Base-by-base conservation (phyloP, 2,797 vertebrate genomes). In the Ctenopoma multispine region DNA sequence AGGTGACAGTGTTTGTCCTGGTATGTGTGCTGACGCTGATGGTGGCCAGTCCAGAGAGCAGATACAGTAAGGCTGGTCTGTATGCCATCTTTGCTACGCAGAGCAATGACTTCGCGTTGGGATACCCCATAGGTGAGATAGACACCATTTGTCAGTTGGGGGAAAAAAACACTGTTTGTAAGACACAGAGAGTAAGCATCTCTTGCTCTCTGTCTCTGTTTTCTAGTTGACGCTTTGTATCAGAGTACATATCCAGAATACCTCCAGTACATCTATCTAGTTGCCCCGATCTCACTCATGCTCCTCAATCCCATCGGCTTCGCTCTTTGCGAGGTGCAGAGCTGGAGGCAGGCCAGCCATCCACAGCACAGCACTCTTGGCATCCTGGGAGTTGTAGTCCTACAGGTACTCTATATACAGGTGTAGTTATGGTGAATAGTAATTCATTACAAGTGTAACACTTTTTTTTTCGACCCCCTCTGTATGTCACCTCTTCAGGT, bases 1-100 rank as follows among this genome's bases (percentile, higher is more conserved):
- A 93, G 92, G 92, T 92, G 83, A 89, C 95, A 0, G 96, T 99
- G 48, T 99, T 99, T 85, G 90, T 94, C 48, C 87, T 96, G 82
- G 98, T 99, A 5, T 97, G 96, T 57, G 29, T 95, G 61, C 89
- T 98, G 79, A 99, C 98, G 0, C 92, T 99, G 72, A 83, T 98
- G 85, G 96, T 98, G 72, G 95, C 96, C 57, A 93, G 87, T 89
- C 96, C 97, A 21, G 95, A 97, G 34, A 95, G 82, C 56, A 92
- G 96, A 71, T 97, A 96, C 86, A 95, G 97, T 88, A 99, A 98
- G 92, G 97, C 97, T 3, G 98, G 98, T 57, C 93, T 99, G 23
- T 99, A 96, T 57, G 96, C 98, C 85, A 99, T 99, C 87, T 99
- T 99, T 85, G 96, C 97, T 71, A 99, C 98, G 18, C 98, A 99